phyloP scores from a whole-genome alignment of 2,113 vertebrate species.

The Leptosomus discolor region DNA sequence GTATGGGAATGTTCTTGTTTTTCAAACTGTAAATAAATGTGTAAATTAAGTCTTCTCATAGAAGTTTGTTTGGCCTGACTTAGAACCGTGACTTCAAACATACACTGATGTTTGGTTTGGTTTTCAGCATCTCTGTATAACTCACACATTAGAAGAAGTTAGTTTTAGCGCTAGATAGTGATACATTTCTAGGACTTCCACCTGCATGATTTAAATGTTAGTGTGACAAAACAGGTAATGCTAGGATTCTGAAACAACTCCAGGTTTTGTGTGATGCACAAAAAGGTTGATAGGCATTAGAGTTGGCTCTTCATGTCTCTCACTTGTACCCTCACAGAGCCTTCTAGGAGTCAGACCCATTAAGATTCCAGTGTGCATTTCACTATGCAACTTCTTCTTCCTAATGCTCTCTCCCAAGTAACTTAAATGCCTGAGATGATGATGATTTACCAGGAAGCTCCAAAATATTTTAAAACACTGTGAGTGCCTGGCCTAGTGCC shows the following conservation, averaged over 20 bases:
- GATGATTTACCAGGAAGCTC: background rate
- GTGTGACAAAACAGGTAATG: background rate
- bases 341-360: background rate
- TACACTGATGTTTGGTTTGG: background rate
- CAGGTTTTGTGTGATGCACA: background rate
- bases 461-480: rapidly evolving
- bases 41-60: background rate
- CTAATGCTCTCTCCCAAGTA: background rate
- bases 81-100: background rate
- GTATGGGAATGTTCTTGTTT: background rate
- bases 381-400: background rate
- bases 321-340: rapidly evolving
- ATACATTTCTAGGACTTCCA: background rate
- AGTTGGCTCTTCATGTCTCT: rapidly evolving
- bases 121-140: background rate
- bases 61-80: background rate
- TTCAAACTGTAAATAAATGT: constrained; percentile 28
- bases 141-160: background rate
- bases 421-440: background rate
- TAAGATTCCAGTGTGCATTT: background rate
- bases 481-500: background rate
- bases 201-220: background rate
- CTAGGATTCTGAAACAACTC: background rate
- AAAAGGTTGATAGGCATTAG: background rate
- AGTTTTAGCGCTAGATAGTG: background rate